A percentile compares a stretch with the other conserved stretches of the same genome.
These are phyloP conservation scores for Syngnathus scovelli DNA, from an alignment of 2,113 vertebrate genomes.

Conservation along the genomic window DNA sequence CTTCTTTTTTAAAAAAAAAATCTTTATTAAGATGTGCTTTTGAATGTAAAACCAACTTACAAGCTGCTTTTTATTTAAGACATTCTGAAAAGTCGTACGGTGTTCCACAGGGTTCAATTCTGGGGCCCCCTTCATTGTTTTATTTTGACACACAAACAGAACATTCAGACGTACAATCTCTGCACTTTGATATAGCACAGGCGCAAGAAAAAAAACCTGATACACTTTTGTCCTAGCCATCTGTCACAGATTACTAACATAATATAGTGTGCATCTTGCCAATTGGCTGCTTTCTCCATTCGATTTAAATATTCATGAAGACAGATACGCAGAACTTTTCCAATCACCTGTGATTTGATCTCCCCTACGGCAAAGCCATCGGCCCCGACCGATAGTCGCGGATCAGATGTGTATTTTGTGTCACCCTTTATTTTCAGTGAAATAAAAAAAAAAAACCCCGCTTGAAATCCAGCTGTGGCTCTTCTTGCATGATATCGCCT, in stretches of 20 bases:
- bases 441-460: background rate
- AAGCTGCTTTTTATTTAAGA: too few species aligned
- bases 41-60: too few species aligned
- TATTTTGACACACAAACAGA: too few species aligned
- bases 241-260: background rate
- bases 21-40: too few species aligned
- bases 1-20: background rate
- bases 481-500: constrained; percentile 22
- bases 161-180: background rate
- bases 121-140: too few species aligned
- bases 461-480: constrained; percentile 12
- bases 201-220: background rate
- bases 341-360: constrained; percentile 14
- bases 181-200: background rate
- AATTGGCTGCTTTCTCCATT: constrained; percentile 3
- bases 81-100: too few species aligned
- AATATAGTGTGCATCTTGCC: background rate
- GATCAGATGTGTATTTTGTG: constrained; percentile 3
- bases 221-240: background rate
- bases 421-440: constrained; percentile 8
- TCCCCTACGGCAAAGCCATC: background rate
- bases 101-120: too few species aligned
- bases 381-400: background rate
- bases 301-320: background rate
- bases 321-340: background rate